Conservation (phyloP, 1,140 invertebrate genomes). For the Cherax quadricarinatus region DNA sequence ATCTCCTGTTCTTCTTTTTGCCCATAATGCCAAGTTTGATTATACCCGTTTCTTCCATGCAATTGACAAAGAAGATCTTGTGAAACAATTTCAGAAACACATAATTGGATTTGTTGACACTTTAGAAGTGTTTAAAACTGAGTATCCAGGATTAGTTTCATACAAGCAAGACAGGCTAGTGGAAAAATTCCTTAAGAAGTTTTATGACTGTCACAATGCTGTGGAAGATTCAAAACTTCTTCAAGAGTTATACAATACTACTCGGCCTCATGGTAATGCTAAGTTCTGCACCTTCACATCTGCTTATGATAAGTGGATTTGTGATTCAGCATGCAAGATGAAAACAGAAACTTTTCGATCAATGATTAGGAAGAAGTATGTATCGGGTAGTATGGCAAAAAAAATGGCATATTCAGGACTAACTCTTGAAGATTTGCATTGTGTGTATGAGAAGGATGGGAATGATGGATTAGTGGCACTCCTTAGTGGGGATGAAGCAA, state of each 20-base stretch:
- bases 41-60: slow-evolving; percentile 8
- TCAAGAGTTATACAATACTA: slow-evolving; percentile 3
- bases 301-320: slow-evolving; percentile 15
- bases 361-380: background rate
- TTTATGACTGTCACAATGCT: slow-evolving; percentile 12
- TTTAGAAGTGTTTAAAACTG: background rate
- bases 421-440: background rate
- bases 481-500: background rate
- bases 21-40: slow-evolving; percentile 33
- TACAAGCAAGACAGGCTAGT: slow-evolving; percentile 22
- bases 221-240: background rate
- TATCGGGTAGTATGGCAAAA: background rate
- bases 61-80: slow-evolving; percentile 3
- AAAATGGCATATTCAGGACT: background rate
- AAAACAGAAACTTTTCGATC: background rate
- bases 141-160: background rate
- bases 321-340: background rate
- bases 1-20: slow-evolving; percentile 14
- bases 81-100: background rate
- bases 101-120: slow-evolving; percentile 32
- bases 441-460: background rate
- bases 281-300: background rate
- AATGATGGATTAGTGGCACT: background rate
- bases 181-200: background rate
- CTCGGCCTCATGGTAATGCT: background rate